Evolutionary conservation across 1,140 invertebrate species (phyloP), one percentile per base, ranked within the genome.

Genomic region (Drosophila ambigua): DNA sequence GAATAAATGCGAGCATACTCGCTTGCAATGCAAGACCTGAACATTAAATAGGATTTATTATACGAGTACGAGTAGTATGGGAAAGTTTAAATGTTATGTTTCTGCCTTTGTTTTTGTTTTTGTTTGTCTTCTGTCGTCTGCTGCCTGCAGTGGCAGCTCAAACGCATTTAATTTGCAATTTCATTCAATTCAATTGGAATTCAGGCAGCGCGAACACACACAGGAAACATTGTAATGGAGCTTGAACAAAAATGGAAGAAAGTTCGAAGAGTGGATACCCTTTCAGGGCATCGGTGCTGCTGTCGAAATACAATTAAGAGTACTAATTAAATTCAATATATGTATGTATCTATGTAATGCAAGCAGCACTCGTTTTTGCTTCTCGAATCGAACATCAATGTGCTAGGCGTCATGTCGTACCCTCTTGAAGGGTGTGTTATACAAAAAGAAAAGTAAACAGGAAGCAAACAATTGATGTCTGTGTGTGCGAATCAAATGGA

Each of bases 141-240:
- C 35, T 39, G 11, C 26, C 52, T 64, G 54, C 80, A 72, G 57
- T 76, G 50, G 71, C 35, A 39, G 35, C 8, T 11, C 35, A 11
- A 63, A 80, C 53, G 73, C 73, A 71, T 80, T 87, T 81, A 81
- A 87, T 85, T 83, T 72, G 80, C 66, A 20, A 57, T 69, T 69
- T 69, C 65, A 79, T 84, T 79, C 64, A 60, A 84, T 83, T 87
- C 61, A 85, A 87, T 85, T 87, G 64, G 74, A 71, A 87, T 67
- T 87, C 68, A 81, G 52, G 35, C 11, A 39, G 35, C 35, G 35
- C 35, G 11, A 39, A 39, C 11, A 39, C 4, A 48, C 73, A 85
- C 50, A 44, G 51, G 55, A 43, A 39, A 11, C 64, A 26, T 45
- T 69, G 66, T 58, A 69, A 69, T 69, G 66, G 51, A 69, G 44